phyloP scores from a whole-genome alignment of 2,888 invertebrate species.

The Eurois occulta region DNA sequence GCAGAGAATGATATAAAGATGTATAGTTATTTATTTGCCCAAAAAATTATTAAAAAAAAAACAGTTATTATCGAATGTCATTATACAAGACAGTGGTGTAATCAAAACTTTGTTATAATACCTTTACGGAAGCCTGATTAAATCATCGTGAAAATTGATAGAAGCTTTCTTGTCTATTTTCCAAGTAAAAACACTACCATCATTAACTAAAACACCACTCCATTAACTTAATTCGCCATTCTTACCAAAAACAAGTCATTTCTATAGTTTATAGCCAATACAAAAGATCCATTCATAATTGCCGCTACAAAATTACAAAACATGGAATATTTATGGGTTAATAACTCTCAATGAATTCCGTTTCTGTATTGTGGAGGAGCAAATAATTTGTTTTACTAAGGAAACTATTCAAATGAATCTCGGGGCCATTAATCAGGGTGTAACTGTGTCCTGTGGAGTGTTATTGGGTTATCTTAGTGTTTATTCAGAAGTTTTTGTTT shows the following conservation, averaged over 20 bases:
- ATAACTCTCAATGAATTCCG: slow-evolving; percentile 65
- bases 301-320: slow-evolving; percentile 66
- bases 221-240: slow-evolving; percentile 34
- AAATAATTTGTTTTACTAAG: slow-evolving; percentile 62
- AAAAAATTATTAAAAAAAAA: not conserved
- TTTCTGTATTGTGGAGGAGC: slow-evolving; percentile 33
- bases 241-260: slow-evolving; percentile 38
- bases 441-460: slow-evolving; percentile 40
- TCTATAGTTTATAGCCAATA: slow-evolving; percentile 56
- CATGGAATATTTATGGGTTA: slow-evolving; percentile 63
- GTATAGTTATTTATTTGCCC: not conserved
- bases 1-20: not conserved
- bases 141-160: not conserved
- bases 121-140: not conserved
- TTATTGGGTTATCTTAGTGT: slow-evolving; percentile 37
- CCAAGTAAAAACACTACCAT: not conserved
- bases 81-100: not conserved
- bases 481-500: slow-evolving; percentile 23
- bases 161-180: not conserved
- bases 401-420: slow-evolving; percentile 71
- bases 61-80: not conserved
- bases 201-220: not conserved
- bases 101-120: not conserved
- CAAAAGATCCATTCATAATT: slow-evolving; percentile 63
- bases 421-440: slow-evolving; percentile 56